These are phyloP conservation scores for Nomada fucata DNA, from an alignment of 2,888 invertebrate genomes.

Conservation along the genomic window DNA sequence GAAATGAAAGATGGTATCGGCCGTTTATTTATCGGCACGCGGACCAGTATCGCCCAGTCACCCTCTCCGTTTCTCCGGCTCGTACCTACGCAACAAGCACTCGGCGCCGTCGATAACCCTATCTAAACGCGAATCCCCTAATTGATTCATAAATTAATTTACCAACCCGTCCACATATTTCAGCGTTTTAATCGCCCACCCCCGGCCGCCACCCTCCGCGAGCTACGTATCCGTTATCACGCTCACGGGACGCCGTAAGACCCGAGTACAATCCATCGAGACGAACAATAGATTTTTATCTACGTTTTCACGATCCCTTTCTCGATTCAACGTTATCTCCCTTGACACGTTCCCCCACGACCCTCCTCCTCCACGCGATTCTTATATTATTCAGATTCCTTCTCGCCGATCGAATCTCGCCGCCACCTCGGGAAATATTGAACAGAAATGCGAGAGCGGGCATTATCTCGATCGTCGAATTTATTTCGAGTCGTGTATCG, in stretches of 20 bases:
- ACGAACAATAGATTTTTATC: slow-evolving; percentile 50
- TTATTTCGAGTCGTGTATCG: neutral
- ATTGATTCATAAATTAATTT: slow-evolving; percentile 82
- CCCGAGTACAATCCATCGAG: slow-evolving; percentile 26
- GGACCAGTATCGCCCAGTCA: slow-evolving; percentile 64
- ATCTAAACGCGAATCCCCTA: slow-evolving; percentile 75
- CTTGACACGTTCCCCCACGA: slow-evolving; percentile 25
- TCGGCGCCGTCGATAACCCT: slow-evolving; percentile 68
- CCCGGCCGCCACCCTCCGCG: neutral
- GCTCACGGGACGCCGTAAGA: slow-evolving; percentile 7
- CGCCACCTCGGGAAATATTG: neutral
- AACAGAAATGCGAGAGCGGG: neutral
- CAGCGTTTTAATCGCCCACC: slow-evolving; percentile 67
- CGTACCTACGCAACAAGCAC: slow-evolving; percentile 39
- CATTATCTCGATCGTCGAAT: neutral
- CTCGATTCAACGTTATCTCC: slow-evolving; percentile 18
- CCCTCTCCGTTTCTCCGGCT: slow-evolving; percentile 13
- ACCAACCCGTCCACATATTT: slow-evolving; percentile 63
- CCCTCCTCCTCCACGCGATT: slow-evolving; percentile 27
- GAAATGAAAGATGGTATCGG: slow-evolving; percentile 82
- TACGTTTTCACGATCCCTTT: slow-evolving; percentile 6
- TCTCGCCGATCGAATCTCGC: slow-evolving; percentile 10
- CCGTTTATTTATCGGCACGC: slow-evolving; percentile 78
- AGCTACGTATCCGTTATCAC: neutral
- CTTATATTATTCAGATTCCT: slow-evolving; percentile 63